phyloP scores from a whole-genome alignment of 2,888 invertebrate species.

The Mactromeris polynyma region DNA sequence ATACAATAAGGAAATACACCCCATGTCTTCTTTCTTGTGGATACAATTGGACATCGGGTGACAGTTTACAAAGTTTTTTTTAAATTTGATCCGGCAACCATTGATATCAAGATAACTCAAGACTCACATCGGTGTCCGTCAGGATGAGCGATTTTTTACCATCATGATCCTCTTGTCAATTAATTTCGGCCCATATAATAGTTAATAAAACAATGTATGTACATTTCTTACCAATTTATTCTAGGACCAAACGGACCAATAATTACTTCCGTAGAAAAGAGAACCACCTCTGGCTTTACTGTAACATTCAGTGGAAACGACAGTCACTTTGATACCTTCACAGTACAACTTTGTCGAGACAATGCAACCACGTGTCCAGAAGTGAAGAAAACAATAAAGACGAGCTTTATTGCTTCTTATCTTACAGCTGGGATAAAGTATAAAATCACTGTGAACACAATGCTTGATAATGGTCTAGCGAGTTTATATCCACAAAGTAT shows the following conservation, averaged over 20 bases:
- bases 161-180: background rate
- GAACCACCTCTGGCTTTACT: background rate
- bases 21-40: no score
- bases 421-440: background rate
- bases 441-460: background rate
- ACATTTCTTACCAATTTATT: background rate
- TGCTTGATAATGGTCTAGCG: background rate
- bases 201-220: background rate
- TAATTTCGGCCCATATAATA: no score
- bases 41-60: no score
- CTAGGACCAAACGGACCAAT: background rate
- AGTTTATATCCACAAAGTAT: background rate
- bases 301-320: background rate
- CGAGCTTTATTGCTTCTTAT: background rate
- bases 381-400: background rate
- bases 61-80: no score
- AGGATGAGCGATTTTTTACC: background rate
- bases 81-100: no score
- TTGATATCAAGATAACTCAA: no score
- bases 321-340: background rate
- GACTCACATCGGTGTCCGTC: no score
- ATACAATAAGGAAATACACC: no score
- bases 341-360: background rate
- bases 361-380: background rate
- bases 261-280: background rate